Conservation (phyloP, 2,113 vertebrate genomes). For the Vireo altiloquus region DNA sequence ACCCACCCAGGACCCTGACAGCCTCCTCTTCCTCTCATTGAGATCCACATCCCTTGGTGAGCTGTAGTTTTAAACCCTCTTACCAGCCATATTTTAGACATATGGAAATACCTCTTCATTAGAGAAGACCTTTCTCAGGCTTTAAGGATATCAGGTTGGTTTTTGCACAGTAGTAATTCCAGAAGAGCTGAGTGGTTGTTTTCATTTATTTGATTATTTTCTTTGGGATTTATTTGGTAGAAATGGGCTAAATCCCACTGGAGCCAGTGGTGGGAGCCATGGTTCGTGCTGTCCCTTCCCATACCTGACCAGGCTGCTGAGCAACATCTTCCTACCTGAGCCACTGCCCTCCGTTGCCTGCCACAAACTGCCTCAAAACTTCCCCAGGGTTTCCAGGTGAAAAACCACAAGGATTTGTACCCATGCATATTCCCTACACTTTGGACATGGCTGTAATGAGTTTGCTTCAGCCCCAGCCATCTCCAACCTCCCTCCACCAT, state of each 20-base stretch:
- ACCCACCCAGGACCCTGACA: rapidly evolving
- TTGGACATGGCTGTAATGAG: background rate
- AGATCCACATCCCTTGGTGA: background rate
- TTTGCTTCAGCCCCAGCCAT: background rate
- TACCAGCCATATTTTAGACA: background rate
- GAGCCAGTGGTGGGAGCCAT: background rate
- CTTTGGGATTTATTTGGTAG: background rate
- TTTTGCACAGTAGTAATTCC: background rate
- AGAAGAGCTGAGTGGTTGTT: background rate
- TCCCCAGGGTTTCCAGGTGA: background rate
- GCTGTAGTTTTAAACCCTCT: background rate
- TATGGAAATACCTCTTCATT: background rate
- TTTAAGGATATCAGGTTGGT: background rate
- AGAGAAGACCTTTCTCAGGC: background rate
- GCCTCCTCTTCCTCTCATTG: background rate
- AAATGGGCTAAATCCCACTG: background rate
- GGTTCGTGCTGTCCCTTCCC: background rate
- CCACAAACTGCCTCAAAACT: background rate
- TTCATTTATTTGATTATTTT: background rate
- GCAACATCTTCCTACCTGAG: background rate
- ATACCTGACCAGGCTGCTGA: background rate
- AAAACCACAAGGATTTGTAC: background rate
- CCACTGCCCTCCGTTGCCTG: background rate
- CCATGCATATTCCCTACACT: rapidly evolving
- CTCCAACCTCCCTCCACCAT: background rate